Percentiles rank a stretch among this genome's conserved stretches.
Evolutionary conservation across 2,113 vertebrate genomes (phyloP).

Genomic region (Clarias macrocephalus): DNA sequence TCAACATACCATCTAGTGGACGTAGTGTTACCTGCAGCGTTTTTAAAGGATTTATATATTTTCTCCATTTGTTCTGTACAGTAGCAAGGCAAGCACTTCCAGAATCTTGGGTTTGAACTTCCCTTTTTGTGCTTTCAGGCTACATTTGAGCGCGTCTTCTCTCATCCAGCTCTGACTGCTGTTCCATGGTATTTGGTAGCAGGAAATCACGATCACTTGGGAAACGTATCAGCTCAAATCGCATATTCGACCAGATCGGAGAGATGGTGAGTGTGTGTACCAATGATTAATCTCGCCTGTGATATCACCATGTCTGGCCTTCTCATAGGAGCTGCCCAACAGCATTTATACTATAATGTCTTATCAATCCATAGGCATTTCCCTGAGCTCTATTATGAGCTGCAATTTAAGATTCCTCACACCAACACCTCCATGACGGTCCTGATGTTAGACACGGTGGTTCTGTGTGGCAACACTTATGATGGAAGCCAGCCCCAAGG

Average conservation of each 20-base stretch:
- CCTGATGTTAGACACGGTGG: conserved; percentile 71
- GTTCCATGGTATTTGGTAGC: conserved; percentile 68
- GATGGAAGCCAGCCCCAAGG: conserved; percentile 55
- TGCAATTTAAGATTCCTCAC: conserved; percentile 60
- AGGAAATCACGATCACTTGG: conserved; percentile 70
- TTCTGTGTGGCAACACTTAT: conserved; percentile 71
- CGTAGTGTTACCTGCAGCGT: background rate
- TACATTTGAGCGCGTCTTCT: conserved; percentile 68
- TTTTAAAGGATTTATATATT: background rate
- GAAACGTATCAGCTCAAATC: conserved; percentile 70
- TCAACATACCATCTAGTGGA: conserved; percentile 50
- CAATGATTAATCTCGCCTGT: background rate
- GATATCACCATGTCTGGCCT: background rate
- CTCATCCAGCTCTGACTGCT: conserved; percentile 53
- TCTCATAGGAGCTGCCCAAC: background rate
- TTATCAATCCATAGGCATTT: conserved; percentile 61
- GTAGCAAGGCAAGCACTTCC: background rate
- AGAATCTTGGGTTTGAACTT: background rate
- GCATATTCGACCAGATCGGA: conserved; percentile 64
- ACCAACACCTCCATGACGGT: conserved; percentile 61
- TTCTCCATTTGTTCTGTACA: background rate
- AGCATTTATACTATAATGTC: background rate
- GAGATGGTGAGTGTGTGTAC: conserved; percentile 60
- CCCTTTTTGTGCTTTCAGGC: conserved; percentile 49
- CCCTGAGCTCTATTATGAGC: conserved; percentile 65